A percentile compares a stretch with the other conserved stretches of the same genome.
These are phyloP conservation scores for Philaethria dido DNA, from an alignment of 2,888 invertebrate species.

Conservation along the genomic window DNA sequence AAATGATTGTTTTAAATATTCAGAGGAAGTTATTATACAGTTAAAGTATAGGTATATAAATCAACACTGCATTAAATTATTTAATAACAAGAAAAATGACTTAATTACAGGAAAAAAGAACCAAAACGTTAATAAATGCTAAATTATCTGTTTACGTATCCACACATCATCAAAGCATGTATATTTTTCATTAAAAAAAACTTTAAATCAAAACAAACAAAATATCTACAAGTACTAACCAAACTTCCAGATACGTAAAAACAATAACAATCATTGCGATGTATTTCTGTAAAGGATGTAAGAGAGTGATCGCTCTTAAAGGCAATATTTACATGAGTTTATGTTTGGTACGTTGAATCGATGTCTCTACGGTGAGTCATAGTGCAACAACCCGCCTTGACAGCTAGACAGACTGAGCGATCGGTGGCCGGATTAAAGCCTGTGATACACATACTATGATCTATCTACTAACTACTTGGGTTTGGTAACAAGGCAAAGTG, in stretches of 20 bases:
- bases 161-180: too few species aligned
- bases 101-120: too few species aligned
- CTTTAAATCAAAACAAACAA: too few species aligned
- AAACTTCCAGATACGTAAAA: not conserved
- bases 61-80: too few species aligned
- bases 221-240: too few species aligned
- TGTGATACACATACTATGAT: conserved; percentile 14
- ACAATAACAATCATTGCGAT: not conserved
- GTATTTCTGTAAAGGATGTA: conserved; percentile 12
- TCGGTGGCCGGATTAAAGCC: conserved; percentile 46
- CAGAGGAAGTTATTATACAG: too few species aligned
- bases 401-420: conserved; percentile 35
- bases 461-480: not conserved
- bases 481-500: too few species aligned
- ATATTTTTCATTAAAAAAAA: too few species aligned
- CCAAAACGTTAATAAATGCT: too few species aligned
- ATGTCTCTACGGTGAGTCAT: conserved; percentile 43
- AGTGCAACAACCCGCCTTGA: conserved; percentile 45
- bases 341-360: conserved; percentile 39
- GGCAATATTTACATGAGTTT: conserved; percentile 25
- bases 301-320: conserved; percentile 6
- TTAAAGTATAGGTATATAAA: too few species aligned
- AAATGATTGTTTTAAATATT: not conserved
- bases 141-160: too few species aligned
- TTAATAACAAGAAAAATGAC: too few species aligned